Conservation (phyloP, 1,140 invertebrate species). For the Maniola jurtina region DNA sequence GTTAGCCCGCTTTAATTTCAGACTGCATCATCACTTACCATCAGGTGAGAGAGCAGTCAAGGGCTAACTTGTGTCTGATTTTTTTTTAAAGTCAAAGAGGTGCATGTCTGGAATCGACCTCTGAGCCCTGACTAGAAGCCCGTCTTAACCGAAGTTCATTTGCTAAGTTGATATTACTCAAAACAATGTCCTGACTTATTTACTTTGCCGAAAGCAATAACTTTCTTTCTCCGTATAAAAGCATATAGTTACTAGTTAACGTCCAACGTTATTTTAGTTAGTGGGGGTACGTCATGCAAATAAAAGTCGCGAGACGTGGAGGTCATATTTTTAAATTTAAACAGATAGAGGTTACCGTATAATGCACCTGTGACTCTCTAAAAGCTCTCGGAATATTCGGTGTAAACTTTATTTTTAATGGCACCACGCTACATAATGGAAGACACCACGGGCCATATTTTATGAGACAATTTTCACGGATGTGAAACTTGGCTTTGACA, state of each 20-base stretch:
- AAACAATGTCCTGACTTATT: not conserved
- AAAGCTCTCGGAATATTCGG: constrained; percentile 67
- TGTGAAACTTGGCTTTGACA: constrained; percentile 65
- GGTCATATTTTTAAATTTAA: constrained; percentile 64
- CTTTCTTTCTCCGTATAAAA: not conserved
- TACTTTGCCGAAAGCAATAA: not conserved
- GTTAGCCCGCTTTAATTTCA: too few relatives aligned
- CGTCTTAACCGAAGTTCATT: too few relatives aligned
- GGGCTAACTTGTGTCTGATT: too few relatives aligned
- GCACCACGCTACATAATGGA: constrained; percentile 68
- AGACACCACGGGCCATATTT: constrained; percentile 68
- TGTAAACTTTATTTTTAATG: constrained; percentile 77
- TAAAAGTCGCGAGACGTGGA: constrained; percentile 27
- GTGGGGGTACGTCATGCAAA: constrained; percentile 16
- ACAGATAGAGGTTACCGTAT: constrained; percentile 54
- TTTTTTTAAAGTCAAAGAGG: too few relatives aligned
- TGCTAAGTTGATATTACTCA: not conserved
- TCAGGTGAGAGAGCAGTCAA: too few relatives aligned
- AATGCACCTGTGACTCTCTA: constrained; percentile 72
- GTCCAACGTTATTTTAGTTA: constrained; percentile 17
- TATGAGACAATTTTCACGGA: constrained; percentile 70
- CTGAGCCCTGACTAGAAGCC: too few relatives aligned
- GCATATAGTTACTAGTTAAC: not conserved
- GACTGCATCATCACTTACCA: too few relatives aligned
- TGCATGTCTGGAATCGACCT: too few relatives aligned